Percentiles rank a stretch among this genome's conserved stretches.
phyloP scores from a whole-genome alignment of 2,113 vertebrate species.

The Podarcis raffonei region DNA sequence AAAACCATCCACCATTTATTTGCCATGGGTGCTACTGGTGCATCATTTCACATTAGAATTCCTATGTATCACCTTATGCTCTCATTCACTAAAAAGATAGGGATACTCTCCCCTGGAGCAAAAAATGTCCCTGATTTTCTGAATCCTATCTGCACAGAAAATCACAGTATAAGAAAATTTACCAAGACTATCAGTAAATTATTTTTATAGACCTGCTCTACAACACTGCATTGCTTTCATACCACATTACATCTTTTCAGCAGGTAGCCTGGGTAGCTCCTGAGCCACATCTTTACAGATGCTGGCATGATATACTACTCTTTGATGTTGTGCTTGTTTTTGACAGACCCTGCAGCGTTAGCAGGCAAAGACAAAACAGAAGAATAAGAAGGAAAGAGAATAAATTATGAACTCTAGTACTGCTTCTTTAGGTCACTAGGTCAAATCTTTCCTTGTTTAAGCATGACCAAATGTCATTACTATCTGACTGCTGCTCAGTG shows the following conservation, averaged over 20 bases:
- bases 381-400: not conserved
- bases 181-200: too few species aligned
- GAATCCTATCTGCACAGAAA: not conserved
- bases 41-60: not conserved
- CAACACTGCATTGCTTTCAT: not conserved
- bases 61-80: not conserved
- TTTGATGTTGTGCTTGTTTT: not conserved
- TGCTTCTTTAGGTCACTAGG: not conserved
- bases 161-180: not conserved
- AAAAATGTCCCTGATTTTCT: not conserved
- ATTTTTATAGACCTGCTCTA: not conserved
- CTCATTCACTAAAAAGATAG: not conserved
- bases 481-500: not conserved
- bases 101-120: not conserved
- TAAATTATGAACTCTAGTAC: not conserved
- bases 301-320: not conserved
- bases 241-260: not conserved
- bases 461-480: not conserved
- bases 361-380: not conserved
- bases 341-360: not conserved
- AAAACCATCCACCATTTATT: not conserved
- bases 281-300: not conserved
- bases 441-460: not conserved
- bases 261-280: not conserved
- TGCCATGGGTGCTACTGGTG: not conserved